A percentile compares a stretch with the other conserved stretches of the same genome.
Conservation (phyloP, 2,797 vertebrate genomes). For the Crenichthys baileyi region DNA sequence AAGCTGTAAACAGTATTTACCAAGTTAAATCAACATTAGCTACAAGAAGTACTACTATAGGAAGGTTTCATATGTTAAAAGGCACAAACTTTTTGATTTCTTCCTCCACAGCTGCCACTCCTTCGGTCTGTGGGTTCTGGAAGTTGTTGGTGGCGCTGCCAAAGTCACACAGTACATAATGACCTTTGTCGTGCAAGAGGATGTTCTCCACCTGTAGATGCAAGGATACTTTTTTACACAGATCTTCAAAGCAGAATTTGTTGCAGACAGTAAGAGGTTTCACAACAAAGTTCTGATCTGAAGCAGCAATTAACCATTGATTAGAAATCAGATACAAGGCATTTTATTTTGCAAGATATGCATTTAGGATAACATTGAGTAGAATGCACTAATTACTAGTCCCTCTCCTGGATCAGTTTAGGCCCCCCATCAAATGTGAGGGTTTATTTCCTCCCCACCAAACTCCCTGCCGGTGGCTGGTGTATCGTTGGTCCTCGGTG, state of each 20-base stretch:
- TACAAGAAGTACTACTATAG: conserved; percentile 3
- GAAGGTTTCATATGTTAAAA: conserved; percentile 5
- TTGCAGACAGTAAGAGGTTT: neutral
- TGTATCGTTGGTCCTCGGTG: too few relatives aligned
- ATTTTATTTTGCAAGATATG: conserved; percentile 1
- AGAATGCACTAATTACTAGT: neutral
- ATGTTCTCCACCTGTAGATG: conserved; percentile 94
- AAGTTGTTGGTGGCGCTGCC: conserved; percentile 97
- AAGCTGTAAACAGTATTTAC: neutral
- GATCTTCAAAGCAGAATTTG: neutral
- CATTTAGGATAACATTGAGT: conserved; percentile 5
- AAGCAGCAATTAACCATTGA: neutral
- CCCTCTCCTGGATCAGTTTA: too few relatives aligned
- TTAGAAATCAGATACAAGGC: neutral
- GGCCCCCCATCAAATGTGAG: too few relatives aligned
- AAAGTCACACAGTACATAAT: conserved; percentile 98
- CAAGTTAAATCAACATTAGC: neutral
- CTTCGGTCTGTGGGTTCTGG: conserved; percentile 94
- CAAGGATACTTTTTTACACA: neutral
- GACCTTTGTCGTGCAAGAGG: conserved; percentile 94
- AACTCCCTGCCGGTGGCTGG: too few relatives aligned
- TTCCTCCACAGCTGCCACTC: conserved; percentile 92
- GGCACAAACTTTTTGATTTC: conserved; percentile 96
- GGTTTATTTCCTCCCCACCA: too few relatives aligned
- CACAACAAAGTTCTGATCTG: conserved; percentile 1